phyloP scores from a whole-genome alignment of 2,888 invertebrate species.

The Cinara cedri region DNA sequence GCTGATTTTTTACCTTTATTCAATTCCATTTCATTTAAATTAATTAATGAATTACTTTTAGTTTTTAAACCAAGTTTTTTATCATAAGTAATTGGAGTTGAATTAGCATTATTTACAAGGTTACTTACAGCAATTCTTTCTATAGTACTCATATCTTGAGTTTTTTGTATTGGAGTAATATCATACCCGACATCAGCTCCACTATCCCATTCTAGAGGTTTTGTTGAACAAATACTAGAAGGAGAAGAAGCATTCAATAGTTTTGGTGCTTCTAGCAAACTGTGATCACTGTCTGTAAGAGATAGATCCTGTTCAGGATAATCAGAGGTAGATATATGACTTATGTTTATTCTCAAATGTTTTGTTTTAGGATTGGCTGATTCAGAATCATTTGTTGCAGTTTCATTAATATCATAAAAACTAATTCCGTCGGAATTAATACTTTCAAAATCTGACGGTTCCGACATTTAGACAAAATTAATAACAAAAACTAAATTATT shows the following conservation, averaged over 20 bases:
- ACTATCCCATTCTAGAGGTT: constrained; percentile 85
- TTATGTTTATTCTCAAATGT: background rate
- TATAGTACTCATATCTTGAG: constrained; percentile 67
- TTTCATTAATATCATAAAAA: background rate
- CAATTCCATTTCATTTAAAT: constrained; percentile 16
- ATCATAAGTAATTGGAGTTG: constrained; percentile 11
- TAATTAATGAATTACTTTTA: constrained; percentile 44
- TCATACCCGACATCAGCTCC: constrained; percentile 83
- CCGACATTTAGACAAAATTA: constrained; percentile 23
- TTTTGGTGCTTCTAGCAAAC: constrained; percentile 36
- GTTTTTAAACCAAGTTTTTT: background rate
- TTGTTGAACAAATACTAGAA: constrained; percentile 75
- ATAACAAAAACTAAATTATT: background rate
- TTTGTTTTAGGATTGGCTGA: background rate
- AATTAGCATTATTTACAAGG: constrained; percentile 30
- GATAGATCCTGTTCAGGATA: background rate
- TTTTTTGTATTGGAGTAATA: constrained; percentile 20
- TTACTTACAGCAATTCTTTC: constrained; percentile 66
- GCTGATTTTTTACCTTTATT: constrained; percentile 17
- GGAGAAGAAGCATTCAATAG: constrained; percentile 69
- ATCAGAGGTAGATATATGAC: background rate
- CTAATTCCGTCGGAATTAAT: background rate
- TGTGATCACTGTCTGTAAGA: constrained; percentile 40
- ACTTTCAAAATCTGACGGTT: constrained; percentile 40
- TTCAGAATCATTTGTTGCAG: background rate